Base-by-base conservation (phyloP, 2,888 invertebrate genomes). In the Automeris io region DNA sequence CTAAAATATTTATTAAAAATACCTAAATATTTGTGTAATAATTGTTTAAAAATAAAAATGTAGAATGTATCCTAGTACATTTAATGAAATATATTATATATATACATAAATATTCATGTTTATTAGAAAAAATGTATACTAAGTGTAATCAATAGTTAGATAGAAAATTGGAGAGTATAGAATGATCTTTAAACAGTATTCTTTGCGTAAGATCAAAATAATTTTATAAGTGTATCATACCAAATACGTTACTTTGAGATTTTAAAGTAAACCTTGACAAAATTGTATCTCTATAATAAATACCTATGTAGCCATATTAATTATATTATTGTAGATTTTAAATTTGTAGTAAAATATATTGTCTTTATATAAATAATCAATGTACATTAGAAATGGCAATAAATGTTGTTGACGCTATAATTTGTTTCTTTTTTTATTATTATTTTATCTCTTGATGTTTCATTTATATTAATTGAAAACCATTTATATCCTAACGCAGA, bases 361-460 rank as follows among this genome's bases (percentile, higher is more conserved):
- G 4, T 29, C 13, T 29, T 29, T 16, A 16, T 26, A 26, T 8
- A 26, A 26, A 26, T 29, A 35, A 37, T 45, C 38, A 43, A 39
- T 45, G 39, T 25, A 40, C 47, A 47, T 52, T 45, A 32, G 37
- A 48, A 39, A 45, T 49, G 50, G 50, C 54, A 66, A 61, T 66
- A 66, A 61, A 66, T 26, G 45, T 48, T 47, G 43, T 51, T 52
- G 38, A 49, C 44, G 53, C 35, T 29, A 16, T 16, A 5, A 29
- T 0, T 16, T 16, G 29, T 29, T 16, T 29, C 5, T 16, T 29
- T 29, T 16, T 7, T 16, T n/a, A n/a, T n/a, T n/a, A n/a, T n/a
- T n/a, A n/a, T n/a, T n/a, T n/a, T n/a, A n/a, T n/a, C n/a, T n/a
- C n/a, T n/a, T n/a, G n/a, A n/a, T n/a, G n/a, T n/a, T n/a, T n/a